phyloP scores from a whole-genome alignment of 2,797 vertebrate genomes.

The Siniperca undulata region DNA sequence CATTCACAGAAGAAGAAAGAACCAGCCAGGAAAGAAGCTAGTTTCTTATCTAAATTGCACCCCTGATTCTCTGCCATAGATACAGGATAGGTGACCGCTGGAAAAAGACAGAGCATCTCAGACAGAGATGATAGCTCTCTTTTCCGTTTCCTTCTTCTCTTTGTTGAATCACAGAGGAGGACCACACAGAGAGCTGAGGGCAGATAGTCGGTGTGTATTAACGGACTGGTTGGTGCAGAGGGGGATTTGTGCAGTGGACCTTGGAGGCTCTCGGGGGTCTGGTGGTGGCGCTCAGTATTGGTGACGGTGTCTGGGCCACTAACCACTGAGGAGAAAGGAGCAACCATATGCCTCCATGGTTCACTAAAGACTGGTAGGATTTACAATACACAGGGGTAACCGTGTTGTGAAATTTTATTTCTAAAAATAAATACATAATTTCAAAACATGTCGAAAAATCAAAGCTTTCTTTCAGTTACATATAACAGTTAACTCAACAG shows the following conservation, averaged over 20 bases:
- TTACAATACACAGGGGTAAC: conserved; percentile 24
- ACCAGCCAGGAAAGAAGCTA: not conserved
- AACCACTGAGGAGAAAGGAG: conserved; percentile 32
- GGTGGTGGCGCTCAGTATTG: conserved; percentile 51
- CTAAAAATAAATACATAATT: not conserved
- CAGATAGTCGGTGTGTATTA: conserved; percentile 68
- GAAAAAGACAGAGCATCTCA: conserved; percentile 51
- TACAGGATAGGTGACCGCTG: conserved; percentile 27
- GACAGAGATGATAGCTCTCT: conserved; percentile 49
- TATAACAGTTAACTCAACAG: not conserved
- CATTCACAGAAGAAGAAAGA: conserved; percentile 14
- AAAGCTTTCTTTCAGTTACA: not conserved
- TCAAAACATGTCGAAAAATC: not conserved
- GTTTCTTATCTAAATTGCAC: conserved; percentile 44
- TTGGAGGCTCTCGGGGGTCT: conserved; percentile 64
- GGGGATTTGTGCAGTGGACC: conserved; percentile 85
- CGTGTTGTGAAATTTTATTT: not conserved
- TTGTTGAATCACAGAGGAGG: conserved; percentile 48
- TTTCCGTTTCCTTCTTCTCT: conserved; percentile 65
- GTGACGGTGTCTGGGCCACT: conserved; percentile 45
- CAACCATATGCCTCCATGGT: conserved; percentile 17
- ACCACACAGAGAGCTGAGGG: conserved; percentile 82
- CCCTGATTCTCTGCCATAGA: conserved; percentile 14
- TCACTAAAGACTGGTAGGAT: conserved; percentile 30
- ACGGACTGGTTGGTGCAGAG: conserved; percentile 46